Evolutionary conservation across 2,888 invertebrate species (phyloP), one percentile per base, ranked within the genome.

Genomic region (Synanthedon andrenaeformis): DNA sequence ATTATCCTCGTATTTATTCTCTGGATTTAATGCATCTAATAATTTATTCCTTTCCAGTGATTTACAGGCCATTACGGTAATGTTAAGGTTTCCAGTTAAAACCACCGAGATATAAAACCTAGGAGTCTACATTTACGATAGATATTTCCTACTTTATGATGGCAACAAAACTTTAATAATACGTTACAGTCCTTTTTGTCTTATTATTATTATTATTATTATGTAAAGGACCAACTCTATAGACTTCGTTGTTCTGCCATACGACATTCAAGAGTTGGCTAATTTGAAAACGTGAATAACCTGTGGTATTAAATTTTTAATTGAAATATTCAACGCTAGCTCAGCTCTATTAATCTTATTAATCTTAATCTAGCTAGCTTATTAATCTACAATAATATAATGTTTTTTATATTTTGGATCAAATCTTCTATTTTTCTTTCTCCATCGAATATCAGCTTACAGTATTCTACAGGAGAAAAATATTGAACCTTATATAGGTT

Each of bases 21-120:
- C 54, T 65, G 59, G 62, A 66, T 62, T 78, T 77, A 76, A 81
- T 74, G 74, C 62, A 67, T 71, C 70, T 69, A 73, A 76, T 79
- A 79, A 76, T 79, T 79, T 82, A 81, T 79, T 76, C 66, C 72
- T 76, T 74, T 74, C 69, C 59, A 65, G 73, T 79, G 81, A 83
- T 81, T 81, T 81, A 82, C 70, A 64, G 71, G 63, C 75, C 68
- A 78, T 80, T 78, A 76, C 67, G 66, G 72, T 65, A 71, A 70
- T 70, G 69, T 74, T 70, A 73, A 76, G 69, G 68, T 73, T 74
- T 72, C 68, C 69, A 74, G 72, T 72, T 70, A 76, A 75, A 74
- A 72, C 69, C 69, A 66, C 67, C 59, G 66, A 66, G 74, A 66
- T 71, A 71, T 81, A 77, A 81, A 81, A 64, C 70, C 74, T 79